Evolutionary conservation across 2,888 invertebrate genomes (phyloP).

Genomic region (Pammene aurita): DNA sequence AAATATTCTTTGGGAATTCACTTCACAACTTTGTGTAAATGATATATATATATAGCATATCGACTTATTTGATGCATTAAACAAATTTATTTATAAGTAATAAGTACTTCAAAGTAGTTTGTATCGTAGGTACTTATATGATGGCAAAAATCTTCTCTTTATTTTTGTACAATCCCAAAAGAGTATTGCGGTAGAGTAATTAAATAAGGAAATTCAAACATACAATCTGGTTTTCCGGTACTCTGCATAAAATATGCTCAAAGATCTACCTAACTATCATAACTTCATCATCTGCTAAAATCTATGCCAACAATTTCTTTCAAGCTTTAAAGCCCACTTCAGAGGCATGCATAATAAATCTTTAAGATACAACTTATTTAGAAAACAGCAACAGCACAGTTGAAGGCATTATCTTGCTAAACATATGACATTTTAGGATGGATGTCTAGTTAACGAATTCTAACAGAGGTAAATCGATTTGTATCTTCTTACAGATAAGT

Average conservation of each 20-base stretch:
- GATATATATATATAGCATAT: too few relatives aligned
- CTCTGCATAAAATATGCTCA: constrained; percentile 24
- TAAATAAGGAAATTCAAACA: background rate
- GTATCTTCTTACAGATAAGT: too few relatives aligned
- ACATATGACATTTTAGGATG: background rate
- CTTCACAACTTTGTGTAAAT: too few relatives aligned
- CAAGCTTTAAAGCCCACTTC: constrained; percentile 39
- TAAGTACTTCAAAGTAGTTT: too few relatives aligned
- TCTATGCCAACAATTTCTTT: constrained; percentile 40
- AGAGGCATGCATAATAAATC: constrained; percentile 40
- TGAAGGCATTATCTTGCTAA: background rate
- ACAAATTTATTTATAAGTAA: too few relatives aligned
- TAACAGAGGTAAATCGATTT: too few relatives aligned
- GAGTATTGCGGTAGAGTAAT: background rate
- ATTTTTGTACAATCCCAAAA: too few relatives aligned
- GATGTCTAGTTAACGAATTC: too few relatives aligned
- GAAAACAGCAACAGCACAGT: constrained; percentile 7
- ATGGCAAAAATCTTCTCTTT: too few relatives aligned
- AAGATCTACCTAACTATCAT: constrained; percentile 33
- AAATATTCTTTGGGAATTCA: too few relatives aligned
- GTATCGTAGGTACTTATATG: too few relatives aligned
- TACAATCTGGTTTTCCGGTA: background rate
- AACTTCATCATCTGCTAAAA: constrained; percentile 41
- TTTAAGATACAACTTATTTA: constrained; percentile 12
- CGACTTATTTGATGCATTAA: too few relatives aligned